A percentile compares a stretch with the other conserved stretches of the same genome.
These are phyloP conservation scores for Leptobrachium leishanense DNA, from an alignment of 2,113 vertebrate species.

Conservation along the genomic window DNA sequence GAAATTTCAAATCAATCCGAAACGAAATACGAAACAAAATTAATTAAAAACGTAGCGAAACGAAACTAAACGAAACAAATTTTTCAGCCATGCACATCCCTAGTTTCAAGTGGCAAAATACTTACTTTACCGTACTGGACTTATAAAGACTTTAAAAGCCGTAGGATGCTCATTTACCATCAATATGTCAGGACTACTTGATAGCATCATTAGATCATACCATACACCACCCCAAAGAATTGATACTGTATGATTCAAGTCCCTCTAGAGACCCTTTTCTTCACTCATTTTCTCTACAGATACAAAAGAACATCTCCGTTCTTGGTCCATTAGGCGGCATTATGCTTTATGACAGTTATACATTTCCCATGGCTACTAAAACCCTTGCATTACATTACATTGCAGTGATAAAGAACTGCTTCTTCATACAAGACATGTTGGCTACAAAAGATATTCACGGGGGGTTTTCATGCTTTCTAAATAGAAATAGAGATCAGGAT, in stretches of 20 bases:
- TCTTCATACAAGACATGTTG: not conserved
- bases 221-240: too few species aligned
- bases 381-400: constrained; percentile 26
- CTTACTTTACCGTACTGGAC: not conserved
- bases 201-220: too few species aligned
- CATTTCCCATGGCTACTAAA: constrained; percentile 17
- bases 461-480: not conserved
- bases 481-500: not conserved
- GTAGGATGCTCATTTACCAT: too few species aligned
- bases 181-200: too few species aligned
- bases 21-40: too few species aligned
- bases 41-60: too few species aligned
- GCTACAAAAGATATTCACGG: not conserved
- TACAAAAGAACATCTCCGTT: constrained; percentile 2
- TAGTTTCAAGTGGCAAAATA: constrained; percentile 16
- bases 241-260: too few species aligned
- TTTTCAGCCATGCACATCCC: too few species aligned
- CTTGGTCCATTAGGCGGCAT: constrained; percentile 23
- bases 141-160: too few species aligned
- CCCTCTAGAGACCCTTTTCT: too few species aligned
- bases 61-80: too few species aligned
- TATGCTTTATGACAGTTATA: constrained; percentile 25
- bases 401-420: constrained; percentile 1
- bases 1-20: not conserved
- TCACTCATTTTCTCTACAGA: not conserved